Evolutionary conservation across 37 sponge, comb jelly and placozoan species (phyloP), one percentile per base, ranked within the genome.

Genomic region (Beroe forskalii): DNA sequence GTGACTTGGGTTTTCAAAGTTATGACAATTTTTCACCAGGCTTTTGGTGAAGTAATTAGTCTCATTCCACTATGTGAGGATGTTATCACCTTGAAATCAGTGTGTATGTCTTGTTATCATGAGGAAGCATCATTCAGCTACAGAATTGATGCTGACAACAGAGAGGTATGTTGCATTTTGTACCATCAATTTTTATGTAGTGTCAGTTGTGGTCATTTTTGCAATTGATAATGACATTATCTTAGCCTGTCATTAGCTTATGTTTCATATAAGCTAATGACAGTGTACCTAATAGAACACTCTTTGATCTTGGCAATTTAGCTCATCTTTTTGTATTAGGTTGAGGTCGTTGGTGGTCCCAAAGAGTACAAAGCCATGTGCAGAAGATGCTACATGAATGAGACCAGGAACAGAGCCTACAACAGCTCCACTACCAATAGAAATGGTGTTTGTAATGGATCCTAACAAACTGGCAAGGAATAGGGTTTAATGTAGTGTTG

Each of bases 371-470:
- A 80, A 42, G 86, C 86, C 48, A 23, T 80, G 55, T 80, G 86
- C 20, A 80, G 86, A 42, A 80, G 86, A 8, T 80, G 86, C 60
- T 80, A 80, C 60, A 80, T 80, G 86, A 80, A 80, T 69, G 33
- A 69, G 17, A 69, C 72, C 38, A 9, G 19, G 38, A 33, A 14
- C 35, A 9, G 19, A 36, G 17, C 72, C 72, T 4, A 64, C 25
- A 64, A 23, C 66, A 36, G 72, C 14, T 32, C 32, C 72, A 32
- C 72, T 69, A 69, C 28, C 32, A 37, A 32, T 31, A 37, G 55
- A 22, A 23, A 23, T 63, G 66, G 27, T 24, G 25, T 9, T 27
- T 63, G 28, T 63, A 63, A 63, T 63, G 66, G 66, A 6, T 22
- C 66, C 17, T 63, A 63, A 27, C 55, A 48, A n/a, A n/a, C n/a